These are phyloP conservation scores for Scalopus aquaticus DNA, from an alignment of 2,113 vertebrate species.

Conservation along the genomic window DNA sequence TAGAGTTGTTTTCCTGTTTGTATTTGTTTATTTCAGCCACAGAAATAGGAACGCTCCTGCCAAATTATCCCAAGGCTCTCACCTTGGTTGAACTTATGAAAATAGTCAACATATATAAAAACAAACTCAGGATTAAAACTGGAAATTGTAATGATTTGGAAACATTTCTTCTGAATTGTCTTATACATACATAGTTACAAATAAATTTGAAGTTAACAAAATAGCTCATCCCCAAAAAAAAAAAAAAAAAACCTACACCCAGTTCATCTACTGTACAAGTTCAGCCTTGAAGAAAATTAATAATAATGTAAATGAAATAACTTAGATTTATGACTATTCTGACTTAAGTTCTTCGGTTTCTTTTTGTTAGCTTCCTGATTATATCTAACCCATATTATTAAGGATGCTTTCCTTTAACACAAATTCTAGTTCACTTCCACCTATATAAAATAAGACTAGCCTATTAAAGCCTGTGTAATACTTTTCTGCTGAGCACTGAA, in stretches of 20 bases:
- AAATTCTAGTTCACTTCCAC: slow-evolving; percentile 50
- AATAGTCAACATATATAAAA: background rate
- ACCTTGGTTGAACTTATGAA: slow-evolving; percentile 18
- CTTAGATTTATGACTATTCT: slow-evolving; percentile 21
- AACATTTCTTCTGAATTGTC: background rate
- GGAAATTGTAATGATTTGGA: slow-evolving; percentile 16
- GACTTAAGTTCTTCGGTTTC: slow-evolving; percentile 18
- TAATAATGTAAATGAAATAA: background rate
- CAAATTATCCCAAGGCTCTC: background rate
- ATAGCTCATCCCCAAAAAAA: background rate
- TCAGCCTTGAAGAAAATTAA: slow-evolving; percentile 18
- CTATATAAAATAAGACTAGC: slow-evolving; percentile 64
- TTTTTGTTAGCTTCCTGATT: slow-evolving; percentile 44
- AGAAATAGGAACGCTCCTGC: background rate
- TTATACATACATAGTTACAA: background rate
- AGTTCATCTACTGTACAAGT: background rate
- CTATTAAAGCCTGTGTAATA: slow-evolving; percentile 59
- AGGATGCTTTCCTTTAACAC: slow-evolving; percentile 47
- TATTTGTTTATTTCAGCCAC: slow-evolving; percentile 15
- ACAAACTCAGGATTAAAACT: background rate
- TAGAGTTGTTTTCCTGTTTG: background rate
- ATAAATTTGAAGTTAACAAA: slow-evolving; percentile 29
- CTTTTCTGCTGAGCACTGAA: slow-evolving; percentile 82
- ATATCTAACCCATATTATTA: slow-evolving; percentile 50
- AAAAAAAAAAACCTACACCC: background rate